Conservation (phyloP, 2,888 invertebrate species). For the Acrobasis consociella region DNA sequence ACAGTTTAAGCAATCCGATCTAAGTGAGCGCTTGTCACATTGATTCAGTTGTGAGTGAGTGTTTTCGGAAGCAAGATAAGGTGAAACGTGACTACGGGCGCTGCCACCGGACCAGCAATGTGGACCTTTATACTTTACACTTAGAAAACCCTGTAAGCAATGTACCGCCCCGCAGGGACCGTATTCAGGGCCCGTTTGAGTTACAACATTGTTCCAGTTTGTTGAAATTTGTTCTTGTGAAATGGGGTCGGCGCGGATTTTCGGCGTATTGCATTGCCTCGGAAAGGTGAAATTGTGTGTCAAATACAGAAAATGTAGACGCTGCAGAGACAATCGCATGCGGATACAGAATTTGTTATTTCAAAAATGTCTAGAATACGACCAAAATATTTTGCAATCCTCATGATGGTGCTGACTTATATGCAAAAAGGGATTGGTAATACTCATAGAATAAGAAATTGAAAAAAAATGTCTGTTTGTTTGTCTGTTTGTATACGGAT, state of each 20-base stretch:
- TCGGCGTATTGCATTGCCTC: conserved; percentile 27
- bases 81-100: conserved; percentile 62
- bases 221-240: conserved; percentile 35
- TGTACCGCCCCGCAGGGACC: conserved; percentile 35
- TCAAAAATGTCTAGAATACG: background rate
- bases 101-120: conserved; percentile 55
- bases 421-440: too few relatives aligned
- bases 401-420: too few relatives aligned
- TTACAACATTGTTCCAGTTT: conserved; percentile 39
- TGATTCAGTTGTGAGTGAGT: conserved; percentile 67
- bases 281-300: conserved; percentile 31
- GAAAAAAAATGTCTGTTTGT: too few relatives aligned
- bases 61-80: conserved; percentile 72
- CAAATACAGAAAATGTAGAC: conserved; percentile 25
- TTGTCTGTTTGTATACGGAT: too few relatives aligned
- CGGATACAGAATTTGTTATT: conserved; percentile 27
- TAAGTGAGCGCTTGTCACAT: conserved; percentile 69
- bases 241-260: conserved; percentile 26
- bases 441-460: too few relatives aligned
- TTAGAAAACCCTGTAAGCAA: conserved; percentile 46
- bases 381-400: background rate
- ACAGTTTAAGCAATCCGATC: conserved; percentile 61
- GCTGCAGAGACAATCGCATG: conserved; percentile 27
- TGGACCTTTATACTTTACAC: conserved; percentile 54
- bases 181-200: conserved; percentile 34